Evolutionary conservation across 1,140 invertebrate species (phyloP).

Genomic region (Copidosoma floridanum): DNA sequence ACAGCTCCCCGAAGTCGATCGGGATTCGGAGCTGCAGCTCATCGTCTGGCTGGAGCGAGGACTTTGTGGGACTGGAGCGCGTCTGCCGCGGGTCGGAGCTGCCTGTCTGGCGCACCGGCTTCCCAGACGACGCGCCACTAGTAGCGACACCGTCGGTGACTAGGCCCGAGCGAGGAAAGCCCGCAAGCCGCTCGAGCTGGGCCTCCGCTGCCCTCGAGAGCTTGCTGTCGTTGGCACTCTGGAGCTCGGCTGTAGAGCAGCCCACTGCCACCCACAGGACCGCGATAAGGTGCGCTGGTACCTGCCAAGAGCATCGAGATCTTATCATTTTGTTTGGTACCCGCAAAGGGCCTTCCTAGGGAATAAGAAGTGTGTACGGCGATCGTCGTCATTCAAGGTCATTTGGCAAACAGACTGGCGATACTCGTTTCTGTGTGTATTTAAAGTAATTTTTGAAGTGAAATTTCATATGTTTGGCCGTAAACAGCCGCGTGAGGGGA

Average conservation of each 20-base stretch:
- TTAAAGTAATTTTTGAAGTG: not conserved
- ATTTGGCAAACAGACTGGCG: not conserved
- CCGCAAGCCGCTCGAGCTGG: slow-evolving; percentile 46
- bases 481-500: too few relatives aligned
- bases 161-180: slow-evolving; percentile 34
- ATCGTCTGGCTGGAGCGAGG: not conserved
- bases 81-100: too few relatives aligned
- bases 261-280: slow-evolving; percentile 31
- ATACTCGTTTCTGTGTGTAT: not conserved
- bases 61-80: too few relatives aligned
- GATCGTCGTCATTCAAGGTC: not conserved
- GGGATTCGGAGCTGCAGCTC: slow-evolving; percentile 5
- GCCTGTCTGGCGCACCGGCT: too few relatives aligned
- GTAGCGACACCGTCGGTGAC: not conserved
- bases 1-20: slow-evolving; percentile 1
- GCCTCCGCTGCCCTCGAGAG: slow-evolving; percentile 39
- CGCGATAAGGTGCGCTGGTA: slow-evolving; percentile 38
- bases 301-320: too few relatives aligned
- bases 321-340: too few relatives aligned
- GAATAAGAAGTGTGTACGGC: too few relatives aligned
- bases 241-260: slow-evolving; percentile 20
- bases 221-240: slow-evolving; percentile 22
- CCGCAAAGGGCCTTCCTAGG: too few relatives aligned
- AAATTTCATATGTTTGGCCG: not conserved
- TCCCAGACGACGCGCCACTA: too few relatives aligned